Evolutionary conservation across 2,113 vertebrate genomes (phyloP), one percentile per base, ranked within the genome.

Genomic region (Pelusios castaneus): DNA sequence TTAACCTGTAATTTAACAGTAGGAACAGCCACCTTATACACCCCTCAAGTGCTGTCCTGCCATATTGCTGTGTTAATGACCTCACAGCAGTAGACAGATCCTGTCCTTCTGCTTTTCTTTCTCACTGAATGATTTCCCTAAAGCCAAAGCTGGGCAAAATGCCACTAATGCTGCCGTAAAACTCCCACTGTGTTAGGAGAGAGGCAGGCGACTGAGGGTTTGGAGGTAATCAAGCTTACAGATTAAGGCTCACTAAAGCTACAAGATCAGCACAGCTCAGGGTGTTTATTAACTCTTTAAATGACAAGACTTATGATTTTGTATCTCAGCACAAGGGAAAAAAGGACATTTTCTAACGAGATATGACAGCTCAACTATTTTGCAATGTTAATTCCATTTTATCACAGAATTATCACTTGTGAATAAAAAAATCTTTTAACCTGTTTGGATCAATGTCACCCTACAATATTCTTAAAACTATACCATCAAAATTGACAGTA

Each of bases 161-260:
- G 98, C 98, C 98, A 98, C 98, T 98, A 98, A 98, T 98, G 97
- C 97, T 79, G 90, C 97, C 94, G 96, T 95, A 97, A 98, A 98
- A 97, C 97, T 97, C 97, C 96, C 14, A 58, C 95, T 96, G 97
- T 1, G 96, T 89, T 96, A 51, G 96, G 97, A 97, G 96, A 95
- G 97, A 98, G 97, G 97, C 95, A 96, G 97, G 98, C 97, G 97
- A 97, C 94, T 94, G 95, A 96, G 97, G 97, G 98, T 97, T 97
- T 97, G 97, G 97, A 98, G 98, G 97, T 98, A 98, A 98, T 98
- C 98, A 98, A 98, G 98, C 98, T 98, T 98, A 98, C 97, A 98
- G 98, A 99, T 98, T 98, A 99, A 98, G 97, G 97, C 96, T 98
- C 89, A 52, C 97, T 97, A 98, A 98, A 99, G 98, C 98, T 98